Base-by-base conservation (phyloP, 1,140 invertebrate genomes). In the Diachasmimorpha longicaudata region DNA sequence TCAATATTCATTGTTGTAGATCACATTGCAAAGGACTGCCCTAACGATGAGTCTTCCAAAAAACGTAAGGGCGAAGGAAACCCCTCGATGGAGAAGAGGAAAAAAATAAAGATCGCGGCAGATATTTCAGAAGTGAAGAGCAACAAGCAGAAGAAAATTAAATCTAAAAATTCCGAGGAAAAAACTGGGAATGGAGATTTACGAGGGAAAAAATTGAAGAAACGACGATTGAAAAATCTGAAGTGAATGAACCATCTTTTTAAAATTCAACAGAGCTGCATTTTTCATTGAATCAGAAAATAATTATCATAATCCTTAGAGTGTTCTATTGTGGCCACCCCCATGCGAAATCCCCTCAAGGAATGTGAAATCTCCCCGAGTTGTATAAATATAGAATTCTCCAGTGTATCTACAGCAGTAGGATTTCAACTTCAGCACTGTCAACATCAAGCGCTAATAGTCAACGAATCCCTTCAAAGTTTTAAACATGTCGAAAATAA, bases 301-400 rank as follows among this genome's bases (percentile, higher is more conserved):
- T 67, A 36, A 84, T 85, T 84, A 83, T 68, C 83, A 83, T 86
- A 86, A 85, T 85, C 84, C 69, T 79, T 79, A 80, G 84, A 86
- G 83, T 85, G 82, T 80, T 80, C 79, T 75, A 82, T 81, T 82
- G 80, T 81, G 79, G 76, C 72, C n/a, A 74, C 23, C 73, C 67
- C 58, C 58, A 23, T 58, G 23, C 21, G 23, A 63, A 31, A 63
- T 77, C 72, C 72, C 78, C 71, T 31, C 39, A 8, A 25, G 42
- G 52, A 71, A 46, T 66, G 25, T 19, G n/a, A 37, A 71, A 71
- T 71, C 42, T 14, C 63, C 9, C 16, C 2, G 55, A 70, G 21
- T 31, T 46, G 31, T 14, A 67, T 19, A n/a, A 66, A 36, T 67
- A 76, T 42, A 71, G 70, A 70, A 42, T 39, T 48, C 21, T 13